A percentile compares a stretch with the other conserved stretches of the same genome.
Evolutionary conservation across 2,113 vertebrate genomes (phyloP).

Genomic region (Seriola quinqueradiata): DNA sequence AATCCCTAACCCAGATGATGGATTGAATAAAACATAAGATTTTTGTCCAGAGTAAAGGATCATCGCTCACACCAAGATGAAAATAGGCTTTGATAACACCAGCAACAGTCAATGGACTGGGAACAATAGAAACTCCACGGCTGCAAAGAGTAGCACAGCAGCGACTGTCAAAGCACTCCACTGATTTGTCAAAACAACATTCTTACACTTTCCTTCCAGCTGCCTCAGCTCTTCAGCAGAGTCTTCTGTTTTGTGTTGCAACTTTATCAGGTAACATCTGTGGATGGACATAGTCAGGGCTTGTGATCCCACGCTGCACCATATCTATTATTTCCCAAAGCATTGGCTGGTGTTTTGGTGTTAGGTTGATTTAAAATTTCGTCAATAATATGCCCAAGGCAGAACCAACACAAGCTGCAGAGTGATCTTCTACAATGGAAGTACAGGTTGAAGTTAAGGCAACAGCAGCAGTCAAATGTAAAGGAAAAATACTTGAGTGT

Average conservation of each 20-base stretch:
- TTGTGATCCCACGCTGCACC: background rate
- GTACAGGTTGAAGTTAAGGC: background rate
- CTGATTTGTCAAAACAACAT: slow-evolving; percentile 61
- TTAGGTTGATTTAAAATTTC: slow-evolving; percentile 24
- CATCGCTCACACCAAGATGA: slow-evolving; percentile 49
- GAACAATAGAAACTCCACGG: slow-evolving; percentile 34
- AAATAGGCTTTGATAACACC: slow-evolving; percentile 56
- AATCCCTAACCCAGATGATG: slow-evolving; percentile 18
- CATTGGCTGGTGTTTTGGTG: slow-evolving; percentile 25
- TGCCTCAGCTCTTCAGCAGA: slow-evolving; percentile 5
- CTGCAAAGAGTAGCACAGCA: slow-evolving; percentile 37
- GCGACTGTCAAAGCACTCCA: slow-evolving; percentile 42
- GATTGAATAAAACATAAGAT: slow-evolving; percentile 53
- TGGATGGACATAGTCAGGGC: background rate
- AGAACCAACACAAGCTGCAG: background rate
- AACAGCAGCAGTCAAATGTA: background rate
- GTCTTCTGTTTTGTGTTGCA: background rate
- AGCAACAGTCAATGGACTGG: slow-evolving; percentile 27
- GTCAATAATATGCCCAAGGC: slow-evolving; percentile 14
- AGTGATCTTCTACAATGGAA: background rate
- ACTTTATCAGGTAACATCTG: slow-evolving; percentile 35
- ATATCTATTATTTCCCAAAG: slow-evolving; percentile 5
- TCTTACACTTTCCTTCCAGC: slow-evolving; percentile 24
- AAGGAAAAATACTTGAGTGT: slow-evolving; percentile 4
- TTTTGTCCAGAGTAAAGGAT: slow-evolving; percentile 49